Conservation (phyloP, 2,113 vertebrate genomes). For the Isichthys henryi region DNA sequence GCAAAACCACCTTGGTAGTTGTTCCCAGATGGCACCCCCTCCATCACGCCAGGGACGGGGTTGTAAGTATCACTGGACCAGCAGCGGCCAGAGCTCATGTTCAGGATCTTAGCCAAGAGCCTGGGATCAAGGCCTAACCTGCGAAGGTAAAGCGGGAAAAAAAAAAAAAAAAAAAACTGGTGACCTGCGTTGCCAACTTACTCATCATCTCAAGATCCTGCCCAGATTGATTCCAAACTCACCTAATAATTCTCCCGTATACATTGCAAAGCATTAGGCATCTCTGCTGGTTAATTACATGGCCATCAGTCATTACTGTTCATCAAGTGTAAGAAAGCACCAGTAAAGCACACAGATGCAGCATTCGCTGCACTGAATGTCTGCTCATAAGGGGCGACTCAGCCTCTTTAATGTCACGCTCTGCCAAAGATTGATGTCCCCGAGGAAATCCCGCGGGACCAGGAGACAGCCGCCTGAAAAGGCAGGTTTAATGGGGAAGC, state of each 20-base stretch:
- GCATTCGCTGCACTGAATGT: background rate
- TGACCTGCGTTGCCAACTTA: background rate
- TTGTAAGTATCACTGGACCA: slow-evolving; percentile 98
- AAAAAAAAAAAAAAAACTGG: background rate
- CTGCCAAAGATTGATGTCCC: slow-evolving; percentile 81
- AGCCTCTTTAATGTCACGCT: slow-evolving; percentile 73
- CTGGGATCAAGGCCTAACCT: slow-evolving; percentile 97
- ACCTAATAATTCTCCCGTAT: background rate
- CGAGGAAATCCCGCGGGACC: slow-evolving; percentile 69
- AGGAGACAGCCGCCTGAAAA: slow-evolving; percentile 77
- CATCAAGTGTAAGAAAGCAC: background rate
- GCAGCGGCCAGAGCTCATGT: slow-evolving; percentile 98
- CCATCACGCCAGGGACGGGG: slow-evolving; percentile 98
- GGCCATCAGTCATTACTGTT: background rate
- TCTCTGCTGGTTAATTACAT: background rate
- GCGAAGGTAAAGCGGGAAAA: slow-evolving; percentile 52
- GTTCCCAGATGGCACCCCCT: slow-evolving; percentile 93
- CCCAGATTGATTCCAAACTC: background rate
- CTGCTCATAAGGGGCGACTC: background rate
- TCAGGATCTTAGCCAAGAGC: slow-evolving; percentile 89
- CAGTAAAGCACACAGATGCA: background rate
- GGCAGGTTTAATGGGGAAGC: slow-evolving; percentile 83
- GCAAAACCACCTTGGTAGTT: slow-evolving; percentile 96
- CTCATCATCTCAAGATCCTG: background rate
- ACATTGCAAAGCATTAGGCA: background rate